phyloP scores from a whole-genome alignment of 2,113 vertebrate species.

The Vimba vimba region DNA sequence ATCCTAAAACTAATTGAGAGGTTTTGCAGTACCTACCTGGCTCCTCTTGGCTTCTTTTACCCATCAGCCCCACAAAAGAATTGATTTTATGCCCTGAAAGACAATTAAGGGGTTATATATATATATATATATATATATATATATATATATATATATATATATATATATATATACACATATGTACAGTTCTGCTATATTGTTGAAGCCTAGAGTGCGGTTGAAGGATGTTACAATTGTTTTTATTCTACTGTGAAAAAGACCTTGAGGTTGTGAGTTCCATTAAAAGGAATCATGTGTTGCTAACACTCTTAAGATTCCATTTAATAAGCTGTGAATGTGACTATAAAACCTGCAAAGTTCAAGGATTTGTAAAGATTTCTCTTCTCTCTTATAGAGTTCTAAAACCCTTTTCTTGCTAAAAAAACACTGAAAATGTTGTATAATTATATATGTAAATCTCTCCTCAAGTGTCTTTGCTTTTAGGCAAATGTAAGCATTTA shows the following conservation, averaged over 20 bases:
- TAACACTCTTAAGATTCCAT: background rate
- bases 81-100: slow-evolving; percentile 94
- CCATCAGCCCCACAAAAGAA: slow-evolving; percentile 98
- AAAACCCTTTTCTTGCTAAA: too few relatives aligned
- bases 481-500: background rate
- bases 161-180: background rate
- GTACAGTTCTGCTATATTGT: background rate
- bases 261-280: slow-evolving; percentile 3
- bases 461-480: background rate
- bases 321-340: background rate
- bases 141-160: background rate
- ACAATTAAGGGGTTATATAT: background rate
- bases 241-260: background rate
- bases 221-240: background rate
- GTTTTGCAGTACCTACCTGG: slow-evolving; percentile 78
- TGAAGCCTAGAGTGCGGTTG: background rate
- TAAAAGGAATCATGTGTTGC: background rate
- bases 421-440: background rate
- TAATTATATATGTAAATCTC: background rate
- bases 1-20: background rate
- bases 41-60: slow-evolving; percentile 91
- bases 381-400: background rate
- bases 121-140: background rate
- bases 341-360: background rate
- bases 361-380: background rate